Conservation (phyloP, 2,888 invertebrate species). For the Barypeithes pellucidus region DNA sequence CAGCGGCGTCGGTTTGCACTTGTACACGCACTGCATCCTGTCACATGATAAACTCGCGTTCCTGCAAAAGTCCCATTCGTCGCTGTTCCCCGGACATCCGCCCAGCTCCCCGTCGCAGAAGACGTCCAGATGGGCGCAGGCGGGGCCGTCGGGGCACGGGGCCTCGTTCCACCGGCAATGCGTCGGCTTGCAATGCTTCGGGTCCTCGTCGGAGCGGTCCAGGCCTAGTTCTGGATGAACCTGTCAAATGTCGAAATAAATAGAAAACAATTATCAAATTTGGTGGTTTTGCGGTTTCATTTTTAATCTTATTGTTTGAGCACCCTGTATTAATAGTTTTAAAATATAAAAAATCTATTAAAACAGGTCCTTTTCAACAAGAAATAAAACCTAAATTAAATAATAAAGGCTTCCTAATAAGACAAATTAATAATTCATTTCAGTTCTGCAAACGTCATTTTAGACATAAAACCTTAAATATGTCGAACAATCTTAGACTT, state of each 20-base stretch:
- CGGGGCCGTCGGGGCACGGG: slow-evolving; percentile 74
- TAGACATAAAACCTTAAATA: no score
- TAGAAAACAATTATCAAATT: background rate
- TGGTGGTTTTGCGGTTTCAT: no score
- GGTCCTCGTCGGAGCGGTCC: slow-evolving; percentile 82
- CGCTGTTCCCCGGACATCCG: slow-evolving; percentile 81
- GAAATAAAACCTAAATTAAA: no score
- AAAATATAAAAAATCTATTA: no score
- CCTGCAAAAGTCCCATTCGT: slow-evolving; percentile 82
- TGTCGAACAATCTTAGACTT: no score
- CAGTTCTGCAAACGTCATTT: no score
- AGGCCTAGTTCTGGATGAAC: slow-evolving; percentile 66
- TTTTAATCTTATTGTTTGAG: no score
- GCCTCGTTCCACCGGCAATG: slow-evolving; percentile 81
- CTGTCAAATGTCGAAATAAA: slow-evolving; percentile 3
- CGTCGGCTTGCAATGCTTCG: slow-evolving; percentile 75
- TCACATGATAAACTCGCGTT: slow-evolving; percentile 65
- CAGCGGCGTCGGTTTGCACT: slow-evolving; percentile 80
- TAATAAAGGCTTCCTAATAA: no score
- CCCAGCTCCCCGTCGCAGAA: slow-evolving; percentile 79
- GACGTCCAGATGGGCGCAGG: slow-evolving; percentile 76
- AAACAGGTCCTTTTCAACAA: no score
- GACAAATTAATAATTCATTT: no score
- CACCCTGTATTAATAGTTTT: no score
- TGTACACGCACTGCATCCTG: slow-evolving; percentile 70